Conservation (phyloP, 1,140 invertebrate species). For the Cherax destructor region DNA sequence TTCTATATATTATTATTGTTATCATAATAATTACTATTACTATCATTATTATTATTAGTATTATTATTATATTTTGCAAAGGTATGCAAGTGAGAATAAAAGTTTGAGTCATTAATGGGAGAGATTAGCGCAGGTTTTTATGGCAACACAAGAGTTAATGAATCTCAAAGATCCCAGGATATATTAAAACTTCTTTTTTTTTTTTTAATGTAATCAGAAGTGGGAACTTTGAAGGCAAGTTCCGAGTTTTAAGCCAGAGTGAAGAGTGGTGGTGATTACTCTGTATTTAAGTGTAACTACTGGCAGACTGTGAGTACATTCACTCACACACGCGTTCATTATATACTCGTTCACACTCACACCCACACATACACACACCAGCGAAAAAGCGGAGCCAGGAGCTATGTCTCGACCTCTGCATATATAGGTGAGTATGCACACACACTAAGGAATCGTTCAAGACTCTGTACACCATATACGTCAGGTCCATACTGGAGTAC, state of each 20-base stretch:
- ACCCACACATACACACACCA: not conserved
- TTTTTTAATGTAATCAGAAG: not conserved
- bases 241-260: no score
- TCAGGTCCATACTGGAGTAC: no score
- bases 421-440: no score
- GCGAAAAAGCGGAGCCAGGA: no score
- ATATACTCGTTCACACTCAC: not conserved
- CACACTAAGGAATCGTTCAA: no score
- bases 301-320: not conserved
- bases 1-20: not conserved
- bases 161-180: not conserved
- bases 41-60: not conserved
- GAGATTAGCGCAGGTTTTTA: no score
- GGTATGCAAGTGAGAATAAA: not conserved
- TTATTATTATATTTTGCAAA: not conserved
- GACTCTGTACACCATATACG: no score
- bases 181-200: not conserved
- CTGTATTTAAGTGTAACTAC: not conserved
- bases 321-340: not conserved
- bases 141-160: no score
- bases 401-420: no score
- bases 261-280: no score
- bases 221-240: no score
- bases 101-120: not conserved
- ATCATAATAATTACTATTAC: not conserved